Base-by-base conservation (phyloP, 2,888 invertebrate genomes). In the Drosophila melanosoma region DNA sequence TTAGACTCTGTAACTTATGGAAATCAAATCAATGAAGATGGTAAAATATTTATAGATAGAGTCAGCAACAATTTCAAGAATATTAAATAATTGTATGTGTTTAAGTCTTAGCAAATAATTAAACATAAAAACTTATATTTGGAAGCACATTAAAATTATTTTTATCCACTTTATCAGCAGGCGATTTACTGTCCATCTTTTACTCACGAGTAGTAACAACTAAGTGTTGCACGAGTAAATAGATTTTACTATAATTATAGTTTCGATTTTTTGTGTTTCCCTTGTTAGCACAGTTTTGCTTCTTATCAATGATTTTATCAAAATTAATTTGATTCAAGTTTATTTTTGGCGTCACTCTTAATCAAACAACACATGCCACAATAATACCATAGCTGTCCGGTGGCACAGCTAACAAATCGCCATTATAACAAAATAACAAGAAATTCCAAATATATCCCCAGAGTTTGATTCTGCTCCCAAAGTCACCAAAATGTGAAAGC, bases 1-100 rank as follows among this genome's bases (percentile, higher is more conserved):
- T 63, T 36, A n/a, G 32, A 57, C 29, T 45, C 40, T 69, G 35
- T 52, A 53, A 79, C 53, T 79, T 66, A 63, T 63, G 63, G 2
- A 32, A 40, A 52, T 26, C 29, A 54, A 33, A 17, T 17, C 6
- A 3, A 51, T n/a, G 15, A 53, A 15, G 15, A 53, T 29, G n/a
- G 1, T 8, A 56, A 1, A n/a, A 38, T 12, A 29, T 15, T 23
- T 15, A 29, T 12, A 3, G 12, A 15, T n/a, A 23, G 7, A 38
- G 38, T 8, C 12, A 38, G n/a, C 17, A 26, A 26, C 6, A 17
- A 38, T 35, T 56, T 26, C 23, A 49, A 57, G 32, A 49, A 49
- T 4, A 51, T 45, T 45, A 8, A 0, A 38, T 38, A 11, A 38
- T 38, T 17, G 38, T 1, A 23, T 23, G 8, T 23, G 8, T 15